These are phyloP conservation scores for Xenopus borealis DNA, from an alignment of 2,113 vertebrate species.

Conservation along the genomic window DNA sequence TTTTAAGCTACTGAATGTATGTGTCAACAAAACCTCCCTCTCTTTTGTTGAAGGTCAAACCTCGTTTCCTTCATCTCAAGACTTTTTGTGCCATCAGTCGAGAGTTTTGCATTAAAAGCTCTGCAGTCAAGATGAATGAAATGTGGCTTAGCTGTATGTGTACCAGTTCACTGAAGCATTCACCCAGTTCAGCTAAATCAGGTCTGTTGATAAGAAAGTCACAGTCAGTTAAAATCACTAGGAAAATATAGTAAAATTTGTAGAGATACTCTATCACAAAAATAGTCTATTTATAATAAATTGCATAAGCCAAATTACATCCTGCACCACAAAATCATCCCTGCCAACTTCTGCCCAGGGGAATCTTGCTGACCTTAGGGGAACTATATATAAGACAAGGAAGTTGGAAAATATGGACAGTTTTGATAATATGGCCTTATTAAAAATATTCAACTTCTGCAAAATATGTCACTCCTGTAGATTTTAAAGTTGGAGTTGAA, in stretches of 20 bases:
- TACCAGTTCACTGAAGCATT: background rate
- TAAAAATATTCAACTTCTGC: too few species aligned
- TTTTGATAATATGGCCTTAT: too few species aligned
- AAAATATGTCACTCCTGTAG: too few species aligned
- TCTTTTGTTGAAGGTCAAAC: constrained; percentile 5
- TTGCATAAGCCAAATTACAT: too few species aligned
- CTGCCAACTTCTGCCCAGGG: too few species aligned
- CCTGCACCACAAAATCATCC: too few species aligned
- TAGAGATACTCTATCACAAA: background rate
- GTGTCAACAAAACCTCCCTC: background rate
- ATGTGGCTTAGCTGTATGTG: background rate
- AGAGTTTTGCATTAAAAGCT: background rate
- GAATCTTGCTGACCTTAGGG: too few species aligned
- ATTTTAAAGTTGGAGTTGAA: too few species aligned
- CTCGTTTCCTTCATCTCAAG: background rate
- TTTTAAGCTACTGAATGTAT: background rate
- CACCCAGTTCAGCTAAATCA: background rate
- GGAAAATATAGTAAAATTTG: background rate
- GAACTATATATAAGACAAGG: too few species aligned
- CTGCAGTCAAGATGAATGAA: background rate
- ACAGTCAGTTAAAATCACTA: background rate
- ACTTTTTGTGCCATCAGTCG: background rate
- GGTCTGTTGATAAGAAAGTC: constrained; percentile 1
- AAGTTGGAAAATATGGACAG: too few species aligned
- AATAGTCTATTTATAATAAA: too few species aligned